These are phyloP conservation scores for Pandion haliaetus DNA, from an alignment of 2,113 vertebrate genomes.

Conservation along the genomic window DNA sequence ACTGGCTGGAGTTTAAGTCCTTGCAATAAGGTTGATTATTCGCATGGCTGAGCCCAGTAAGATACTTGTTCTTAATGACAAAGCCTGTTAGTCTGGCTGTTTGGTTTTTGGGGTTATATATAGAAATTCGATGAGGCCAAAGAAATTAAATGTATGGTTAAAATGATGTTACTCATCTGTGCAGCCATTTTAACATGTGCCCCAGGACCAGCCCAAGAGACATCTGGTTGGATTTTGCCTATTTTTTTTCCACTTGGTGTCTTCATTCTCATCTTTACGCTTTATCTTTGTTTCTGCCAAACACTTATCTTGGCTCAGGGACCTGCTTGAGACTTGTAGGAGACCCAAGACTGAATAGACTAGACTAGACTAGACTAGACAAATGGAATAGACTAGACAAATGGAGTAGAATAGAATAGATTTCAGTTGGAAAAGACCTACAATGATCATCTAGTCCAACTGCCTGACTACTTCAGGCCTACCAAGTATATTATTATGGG, in stretches of 20 bases:
- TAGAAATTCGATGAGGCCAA: neutral
- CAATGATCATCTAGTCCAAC: neutral
- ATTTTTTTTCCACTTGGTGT: neutral
- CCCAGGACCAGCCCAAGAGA: neutral
- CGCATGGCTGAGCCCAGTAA: neutral
- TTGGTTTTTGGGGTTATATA: neutral
- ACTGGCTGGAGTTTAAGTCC: neutral
- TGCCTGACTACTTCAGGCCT: neutral
- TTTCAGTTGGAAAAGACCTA: neutral
- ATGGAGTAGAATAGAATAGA: no score
- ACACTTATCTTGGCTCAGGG: neutral
- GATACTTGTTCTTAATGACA: neutral
- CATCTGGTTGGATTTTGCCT: neutral
- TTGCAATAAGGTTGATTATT: neutral
- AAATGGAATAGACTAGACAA: no score
- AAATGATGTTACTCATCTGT: neutral
- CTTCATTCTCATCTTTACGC: neutral
- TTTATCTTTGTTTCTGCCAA: neutral
- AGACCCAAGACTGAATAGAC: neutral
- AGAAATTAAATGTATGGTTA: neutral
- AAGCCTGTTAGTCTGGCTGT: neutral
- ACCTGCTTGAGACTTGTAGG: neutral
- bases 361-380: neutral
- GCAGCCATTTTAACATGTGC: neutral
- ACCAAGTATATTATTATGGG: neutral